phyloP scores from a whole-genome alignment of 2,888 invertebrate genomes.

The Patella pellucida region DNA sequence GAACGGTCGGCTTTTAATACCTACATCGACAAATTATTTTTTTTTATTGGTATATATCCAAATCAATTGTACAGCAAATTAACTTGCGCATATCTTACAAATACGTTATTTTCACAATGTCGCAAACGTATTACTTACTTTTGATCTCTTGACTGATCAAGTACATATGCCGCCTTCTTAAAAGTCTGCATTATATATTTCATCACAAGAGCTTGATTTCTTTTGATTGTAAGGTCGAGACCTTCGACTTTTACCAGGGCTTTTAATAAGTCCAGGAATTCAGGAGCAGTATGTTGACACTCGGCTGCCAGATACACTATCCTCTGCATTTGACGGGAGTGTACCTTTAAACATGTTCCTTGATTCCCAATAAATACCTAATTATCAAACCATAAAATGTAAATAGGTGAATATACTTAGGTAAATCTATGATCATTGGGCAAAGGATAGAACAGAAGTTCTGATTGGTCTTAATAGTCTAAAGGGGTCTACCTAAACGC shows the following conservation, averaged over 20 bases:
- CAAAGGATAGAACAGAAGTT: too few relatives aligned
- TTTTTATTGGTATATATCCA: neutral
- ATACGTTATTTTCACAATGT: neutral
- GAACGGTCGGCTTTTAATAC: too few relatives aligned
- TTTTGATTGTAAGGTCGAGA: slow-evolving; percentile 67
- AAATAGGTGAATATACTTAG: too few relatives aligned
- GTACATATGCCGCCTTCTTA: slow-evolving; percentile 64
- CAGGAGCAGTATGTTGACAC: slow-evolving; percentile 64
- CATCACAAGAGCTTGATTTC: slow-evolving; percentile 70
- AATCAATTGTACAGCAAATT: neutral
- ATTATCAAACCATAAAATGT: too few relatives aligned
- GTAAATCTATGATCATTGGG: too few relatives aligned
- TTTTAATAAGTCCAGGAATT: slow-evolving; percentile 64
- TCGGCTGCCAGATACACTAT: slow-evolving; percentile 64
- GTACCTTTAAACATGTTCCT: slow-evolving; percentile 66
- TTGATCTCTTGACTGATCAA: slow-evolving; percentile 63
- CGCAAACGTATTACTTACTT: slow-evolving; percentile 34
- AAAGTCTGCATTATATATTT: slow-evolving; percentile 70
- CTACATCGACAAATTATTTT: neutral
- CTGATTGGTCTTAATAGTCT: too few relatives aligned
- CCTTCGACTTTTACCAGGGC: slow-evolving; percentile 67
- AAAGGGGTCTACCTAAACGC: too few relatives aligned
- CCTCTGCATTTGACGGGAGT: slow-evolving; percentile 65
- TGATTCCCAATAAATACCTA: slow-evolving; percentile 69
- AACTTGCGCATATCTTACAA: neutral